These are phyloP conservation scores for Eupelmus urozonus DNA, from an alignment of 2,888 invertebrate genomes.

Conservation along the genomic window DNA sequence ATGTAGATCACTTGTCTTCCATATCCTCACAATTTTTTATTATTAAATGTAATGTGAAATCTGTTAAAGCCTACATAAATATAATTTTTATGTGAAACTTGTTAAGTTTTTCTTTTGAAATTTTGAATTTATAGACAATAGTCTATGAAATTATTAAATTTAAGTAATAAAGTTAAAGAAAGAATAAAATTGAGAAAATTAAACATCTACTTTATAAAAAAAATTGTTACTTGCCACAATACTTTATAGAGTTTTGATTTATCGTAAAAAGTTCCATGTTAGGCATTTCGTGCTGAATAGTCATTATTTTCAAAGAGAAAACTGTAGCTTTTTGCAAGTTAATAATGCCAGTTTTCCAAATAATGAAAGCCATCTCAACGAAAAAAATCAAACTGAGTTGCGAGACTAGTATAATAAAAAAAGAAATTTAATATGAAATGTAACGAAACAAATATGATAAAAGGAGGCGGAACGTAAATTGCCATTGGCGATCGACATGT, in stretches of 20 bases:
- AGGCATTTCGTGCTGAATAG: background rate
- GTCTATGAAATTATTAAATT: slow-evolving; percentile 21
- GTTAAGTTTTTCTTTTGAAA: slow-evolving; percentile 23
- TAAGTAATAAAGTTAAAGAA: background rate
- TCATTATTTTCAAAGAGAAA: slow-evolving; percentile 22
- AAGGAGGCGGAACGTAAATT: slow-evolving; percentile 34
- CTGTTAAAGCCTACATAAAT: background rate
- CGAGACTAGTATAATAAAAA: slow-evolving; percentile 36
- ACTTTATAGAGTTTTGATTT: slow-evolving; percentile 41
- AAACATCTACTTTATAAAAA: background rate
- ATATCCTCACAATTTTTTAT: background rate
- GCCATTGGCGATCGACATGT: slow-evolving; percentile 68
- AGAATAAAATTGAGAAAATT: background rate
- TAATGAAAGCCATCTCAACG: slow-evolving; percentile 50
- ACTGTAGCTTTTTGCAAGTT: background rate
- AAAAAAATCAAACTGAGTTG: slow-evolving; percentile 49
- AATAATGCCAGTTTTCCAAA: slow-evolving; percentile 47
- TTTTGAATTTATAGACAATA: slow-evolving; percentile 23
- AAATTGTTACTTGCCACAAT: background rate
- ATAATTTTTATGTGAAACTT: slow-evolving; percentile 8
- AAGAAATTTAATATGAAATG: slow-evolving; percentile 47
- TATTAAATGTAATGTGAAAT: background rate
- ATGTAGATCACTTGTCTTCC: slow-evolving; percentile 30
- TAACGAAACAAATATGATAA: slow-evolving; percentile 43
- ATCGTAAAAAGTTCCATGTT: background rate